These are phyloP conservation scores for Dendroctonus ponderosae DNA, from an alignment of 1,140 invertebrate genomes.

Conservation along the genomic window DNA sequence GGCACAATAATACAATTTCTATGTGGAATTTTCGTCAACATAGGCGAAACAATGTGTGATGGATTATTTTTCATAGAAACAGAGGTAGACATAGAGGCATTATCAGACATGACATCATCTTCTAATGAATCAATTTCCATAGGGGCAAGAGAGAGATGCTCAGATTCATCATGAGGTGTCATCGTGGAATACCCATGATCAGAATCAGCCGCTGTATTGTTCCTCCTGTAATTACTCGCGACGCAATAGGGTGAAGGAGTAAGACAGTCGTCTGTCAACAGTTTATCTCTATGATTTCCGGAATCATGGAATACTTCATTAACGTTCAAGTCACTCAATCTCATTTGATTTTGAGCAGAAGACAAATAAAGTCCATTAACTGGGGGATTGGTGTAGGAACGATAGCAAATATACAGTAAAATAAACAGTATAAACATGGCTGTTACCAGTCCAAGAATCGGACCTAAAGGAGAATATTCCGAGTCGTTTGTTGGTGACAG, in stretches of 20 bases:
- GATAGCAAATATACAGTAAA: slow-evolving; percentile 65
- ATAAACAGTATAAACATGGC: slow-evolving; percentile 61
- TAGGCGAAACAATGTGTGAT: slow-evolving; percentile 43
- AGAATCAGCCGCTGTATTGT: slow-evolving; percentile 78
- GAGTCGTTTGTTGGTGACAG: slow-evolving; percentile 49
- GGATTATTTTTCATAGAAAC: slow-evolving; percentile 55
- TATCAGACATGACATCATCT: slow-evolving; percentile 59
- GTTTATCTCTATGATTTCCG: slow-evolving; percentile 61
- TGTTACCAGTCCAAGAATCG: slow-evolving; percentile 62
- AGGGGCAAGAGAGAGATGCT: slow-evolving; percentile 72
- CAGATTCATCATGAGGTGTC: slow-evolving; percentile 84
- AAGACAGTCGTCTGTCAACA: slow-evolving; percentile 54
- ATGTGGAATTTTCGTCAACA: slow-evolving; percentile 54
- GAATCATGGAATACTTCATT: slow-evolving; percentile 56
- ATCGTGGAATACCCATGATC: slow-evolving; percentile 95
- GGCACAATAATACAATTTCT: slow-evolving; percentile 76
- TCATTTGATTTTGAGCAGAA: slow-evolving; percentile 53
- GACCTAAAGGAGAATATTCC: slow-evolving; percentile 62
- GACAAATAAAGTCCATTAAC: slow-evolving; percentile 55
- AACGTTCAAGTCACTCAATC: slow-evolving; percentile 49
- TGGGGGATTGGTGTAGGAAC: slow-evolving; percentile 59
- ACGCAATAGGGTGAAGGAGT: slow-evolving; percentile 79
- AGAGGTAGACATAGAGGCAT: slow-evolving; percentile 60
- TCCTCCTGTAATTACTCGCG: slow-evolving; percentile 75
- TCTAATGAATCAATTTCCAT: slow-evolving; percentile 61